Evolutionary conservation across 1,140 invertebrate species (phyloP), one percentile per base, ranked within the genome.

Genomic region (Hyphantria cunea): DNA sequence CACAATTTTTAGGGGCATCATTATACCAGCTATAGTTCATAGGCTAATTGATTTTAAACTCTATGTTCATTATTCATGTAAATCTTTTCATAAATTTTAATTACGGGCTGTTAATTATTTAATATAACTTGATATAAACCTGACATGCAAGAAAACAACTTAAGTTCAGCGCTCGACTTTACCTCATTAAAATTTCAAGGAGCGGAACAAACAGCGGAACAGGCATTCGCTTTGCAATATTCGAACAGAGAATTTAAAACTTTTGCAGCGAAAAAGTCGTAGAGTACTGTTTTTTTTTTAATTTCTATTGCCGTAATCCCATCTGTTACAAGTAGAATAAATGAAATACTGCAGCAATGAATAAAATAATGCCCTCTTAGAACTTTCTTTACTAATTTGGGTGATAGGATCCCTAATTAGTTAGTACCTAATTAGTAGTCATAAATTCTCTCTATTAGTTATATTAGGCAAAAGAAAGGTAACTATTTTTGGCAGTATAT

Each of bases 131-230:
- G 53, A 45, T 13, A 56, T 45, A 56, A 45, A 56, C 53, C 53
- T 56, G 53, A 41, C 53, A 31, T 33, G 42, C 25, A 56, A 56
- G 53, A 56, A 25, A 56, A 55, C 52, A 44, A 56, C 41, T 56
- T 49, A 59, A 49, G 37, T 49, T 34, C 6, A 59, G 7, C 55
- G 45, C 45, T n/a, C 50, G 54, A 63, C 66, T 60, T 58, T 64
- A 17, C 62, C 63, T 64, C 65, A 71, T 71, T 67, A 68, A 68
- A 67, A 64, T 71, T 67, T 71, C 56, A 64, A 56, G 50, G 11
- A 50, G 37, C 56, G 56, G 56, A 60, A 67, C 50, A 71, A 60
- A 55, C 48, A 61, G 37, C 32, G 12, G 54, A 50, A 42, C 34
- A 41, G 32, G 8, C 62, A 39, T 25, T 42, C 65, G 53, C 48